phyloP scores from a whole-genome alignment of 2,113 vertebrate genomes.

The Marmota monax region DNA sequence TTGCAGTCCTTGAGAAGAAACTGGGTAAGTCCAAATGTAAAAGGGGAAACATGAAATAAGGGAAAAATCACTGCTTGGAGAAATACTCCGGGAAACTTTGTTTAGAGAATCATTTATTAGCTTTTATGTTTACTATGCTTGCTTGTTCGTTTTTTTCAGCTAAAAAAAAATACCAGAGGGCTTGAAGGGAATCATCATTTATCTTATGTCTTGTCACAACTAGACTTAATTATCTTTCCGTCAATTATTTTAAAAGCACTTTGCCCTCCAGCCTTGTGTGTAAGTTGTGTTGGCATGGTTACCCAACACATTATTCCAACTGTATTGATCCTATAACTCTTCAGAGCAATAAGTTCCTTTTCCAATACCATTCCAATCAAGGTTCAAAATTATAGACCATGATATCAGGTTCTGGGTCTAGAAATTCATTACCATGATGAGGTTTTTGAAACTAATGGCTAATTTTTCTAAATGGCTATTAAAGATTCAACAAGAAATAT shows the following conservation, averaged over 20 bases:
- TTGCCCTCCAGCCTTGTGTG: slow-evolving; percentile 70
- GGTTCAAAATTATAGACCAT: slow-evolving; percentile 70
- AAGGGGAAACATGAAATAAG: background rate
- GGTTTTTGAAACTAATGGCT: slow-evolving; percentile 52
- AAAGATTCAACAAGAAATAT: slow-evolving; percentile 48
- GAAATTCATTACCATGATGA: slow-evolving; percentile 60
- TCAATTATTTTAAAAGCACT: slow-evolving; percentile 81
- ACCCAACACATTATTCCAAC: slow-evolving; percentile 72
- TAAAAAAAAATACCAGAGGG: slow-evolving; percentile 61
- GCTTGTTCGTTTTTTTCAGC: slow-evolving; percentile 36
- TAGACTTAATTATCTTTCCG: slow-evolving; percentile 82
- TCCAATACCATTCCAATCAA: slow-evolving; percentile 70
- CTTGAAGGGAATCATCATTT: slow-evolving; percentile 76
- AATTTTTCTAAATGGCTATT: slow-evolving; percentile 64
- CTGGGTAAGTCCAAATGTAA: background rate
- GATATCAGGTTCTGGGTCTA: slow-evolving; percentile 46
- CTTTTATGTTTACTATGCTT: slow-evolving; percentile 56
- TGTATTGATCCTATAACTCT: slow-evolving; percentile 78
- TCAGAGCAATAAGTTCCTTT: slow-evolving; percentile 77
- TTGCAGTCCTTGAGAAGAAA: background rate
- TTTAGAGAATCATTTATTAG: slow-evolving; percentile 43
- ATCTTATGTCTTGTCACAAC: slow-evolving; percentile 76
- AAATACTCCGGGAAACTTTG: background rate
- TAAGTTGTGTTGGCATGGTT: slow-evolving; percentile 82
- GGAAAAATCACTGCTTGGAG: slow-evolving; percentile 18